These are phyloP conservation scores for Biston stratarius DNA, from an alignment of 2,888 invertebrate genomes.

Conservation along the genomic window DNA sequence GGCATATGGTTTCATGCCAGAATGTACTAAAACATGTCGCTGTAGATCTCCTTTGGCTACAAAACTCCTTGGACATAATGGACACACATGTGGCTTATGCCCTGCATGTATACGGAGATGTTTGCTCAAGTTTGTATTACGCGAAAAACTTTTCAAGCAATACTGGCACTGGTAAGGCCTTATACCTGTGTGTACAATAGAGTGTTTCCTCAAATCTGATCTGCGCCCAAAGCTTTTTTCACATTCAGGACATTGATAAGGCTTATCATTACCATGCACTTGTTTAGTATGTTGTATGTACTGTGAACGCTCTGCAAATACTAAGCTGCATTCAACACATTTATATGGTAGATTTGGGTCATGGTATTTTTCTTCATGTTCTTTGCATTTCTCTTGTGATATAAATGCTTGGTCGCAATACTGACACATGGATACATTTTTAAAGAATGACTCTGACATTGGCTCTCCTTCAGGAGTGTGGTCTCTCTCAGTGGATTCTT, in stretches of 20 bases:
- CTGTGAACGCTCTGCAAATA: conserved; percentile 87
- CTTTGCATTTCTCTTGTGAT: conserved; percentile 87
- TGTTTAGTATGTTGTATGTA: conserved; percentile 89
- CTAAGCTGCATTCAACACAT: conserved; percentile 87
- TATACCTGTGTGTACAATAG: conserved; percentile 91
- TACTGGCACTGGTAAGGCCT: conserved; percentile 91
- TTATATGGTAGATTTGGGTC: conserved; percentile 87
- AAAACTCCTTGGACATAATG: conserved; percentile 90
- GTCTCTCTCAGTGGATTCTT: conserved; percentile 68
- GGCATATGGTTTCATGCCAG: conserved; percentile 88
- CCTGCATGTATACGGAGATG: conserved; percentile 91
- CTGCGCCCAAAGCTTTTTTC: conserved; percentile 89
- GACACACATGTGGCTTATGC: conserved; percentile 90
- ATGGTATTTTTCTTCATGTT: conserved; percentile 88
- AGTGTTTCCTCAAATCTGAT: conserved; percentile 90
- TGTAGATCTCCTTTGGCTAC: conserved; percentile 89
- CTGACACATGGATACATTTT: conserved; percentile 90
- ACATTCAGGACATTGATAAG: conserved; percentile 90
- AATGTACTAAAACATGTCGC: conserved; percentile 89
- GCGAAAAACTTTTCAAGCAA: conserved; percentile 91
- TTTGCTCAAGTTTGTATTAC: conserved; percentile 92
- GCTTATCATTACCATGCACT: conserved; percentile 89
- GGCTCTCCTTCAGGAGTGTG: conserved; percentile 82
- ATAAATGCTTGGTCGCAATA: conserved; percentile 91
- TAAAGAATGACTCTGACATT: conserved; percentile 79